Conservation (phyloP, 2,888 invertebrate species). For the Zygaena filipendulae region DNA sequence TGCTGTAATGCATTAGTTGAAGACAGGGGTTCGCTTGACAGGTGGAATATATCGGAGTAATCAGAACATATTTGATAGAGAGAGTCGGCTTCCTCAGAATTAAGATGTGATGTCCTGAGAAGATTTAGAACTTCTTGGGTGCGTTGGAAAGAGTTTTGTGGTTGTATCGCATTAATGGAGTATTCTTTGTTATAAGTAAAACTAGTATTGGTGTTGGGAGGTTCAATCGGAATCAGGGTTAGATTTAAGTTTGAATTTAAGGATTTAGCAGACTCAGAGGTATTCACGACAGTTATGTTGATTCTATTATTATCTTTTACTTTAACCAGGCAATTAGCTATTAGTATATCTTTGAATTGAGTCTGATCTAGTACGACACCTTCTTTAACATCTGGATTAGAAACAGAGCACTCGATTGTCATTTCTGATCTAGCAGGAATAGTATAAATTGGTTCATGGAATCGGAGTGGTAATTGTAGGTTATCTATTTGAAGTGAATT, state of each 20-base stretch:
- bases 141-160: too few relatives aligned
- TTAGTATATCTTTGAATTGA: too few relatives aligned
- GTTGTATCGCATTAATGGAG: neutral
- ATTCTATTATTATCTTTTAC: constrained; percentile 7
- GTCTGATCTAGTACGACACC: too few relatives aligned
- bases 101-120: constrained; percentile 10
- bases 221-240: too few relatives aligned
- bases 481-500: too few relatives aligned
- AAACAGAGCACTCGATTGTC: too few relatives aligned
- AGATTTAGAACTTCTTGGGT: constrained; percentile 7
- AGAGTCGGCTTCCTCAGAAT: constrained; percentile 11
- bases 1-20: constrained; percentile 10
- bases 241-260: constrained; percentile 4
- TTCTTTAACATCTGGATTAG: too few relatives aligned
- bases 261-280: constrained; percentile 2
- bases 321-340: too few relatives aligned
- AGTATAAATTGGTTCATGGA: too few relatives aligned
- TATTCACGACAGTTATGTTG: constrained; percentile 2
- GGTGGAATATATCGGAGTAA: constrained; percentile 11
- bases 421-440: too few relatives aligned
- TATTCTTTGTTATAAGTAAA: neutral
- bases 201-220: too few relatives aligned
- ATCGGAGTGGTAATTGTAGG: too few relatives aligned
- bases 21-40: constrained; percentile 1
- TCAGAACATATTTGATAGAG: constrained; percentile 9